Percentiles rank a stretch among this genome's conserved stretches.
phyloP scores from a whole-genome alignment of 2,797 vertebrate genomes.

The Ceyx erithaca region DNA sequence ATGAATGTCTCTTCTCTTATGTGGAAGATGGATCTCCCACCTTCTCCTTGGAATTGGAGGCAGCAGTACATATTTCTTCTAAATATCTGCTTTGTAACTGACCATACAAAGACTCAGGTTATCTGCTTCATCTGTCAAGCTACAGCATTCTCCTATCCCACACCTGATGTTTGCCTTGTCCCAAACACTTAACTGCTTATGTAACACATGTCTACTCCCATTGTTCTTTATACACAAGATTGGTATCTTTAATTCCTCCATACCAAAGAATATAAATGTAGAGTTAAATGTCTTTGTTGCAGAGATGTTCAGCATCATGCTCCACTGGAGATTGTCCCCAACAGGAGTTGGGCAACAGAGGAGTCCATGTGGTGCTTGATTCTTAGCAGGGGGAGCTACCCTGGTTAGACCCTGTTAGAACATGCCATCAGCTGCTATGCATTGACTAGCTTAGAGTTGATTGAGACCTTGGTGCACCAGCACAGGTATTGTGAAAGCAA shows the following conservation, averaged over 20 bases:
- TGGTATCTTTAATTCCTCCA: not conserved
- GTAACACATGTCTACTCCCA: fast-evolving
- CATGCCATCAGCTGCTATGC: not conserved
- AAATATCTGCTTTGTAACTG: not conserved
- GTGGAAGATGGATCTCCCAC: not conserved
- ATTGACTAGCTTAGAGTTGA: not conserved
- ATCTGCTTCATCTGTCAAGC: not conserved
- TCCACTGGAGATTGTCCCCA: too few species aligned
- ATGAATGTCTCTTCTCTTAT: not conserved
- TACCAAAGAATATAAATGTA: not conserved
- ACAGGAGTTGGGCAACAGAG: too few species aligned
- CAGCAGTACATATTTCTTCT: not conserved
- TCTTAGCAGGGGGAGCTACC: not conserved
- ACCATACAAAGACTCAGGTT: not conserved
- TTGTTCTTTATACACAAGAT: not conserved
- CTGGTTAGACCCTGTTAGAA: not conserved
- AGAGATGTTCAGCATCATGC: too few species aligned
- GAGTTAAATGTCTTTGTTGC: not conserved
- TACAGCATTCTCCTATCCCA: not conserved
- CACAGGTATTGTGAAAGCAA: not conserved
- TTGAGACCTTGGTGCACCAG: not conserved
- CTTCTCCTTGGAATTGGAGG: not conserved
- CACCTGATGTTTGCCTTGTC: fast-evolving
- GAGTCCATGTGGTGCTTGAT: not conserved
- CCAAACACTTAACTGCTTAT: not conserved